Evolutionary conservation across 2,797 vertebrate genomes (phyloP).

Genomic region (Echeneis naucrates): DNA sequence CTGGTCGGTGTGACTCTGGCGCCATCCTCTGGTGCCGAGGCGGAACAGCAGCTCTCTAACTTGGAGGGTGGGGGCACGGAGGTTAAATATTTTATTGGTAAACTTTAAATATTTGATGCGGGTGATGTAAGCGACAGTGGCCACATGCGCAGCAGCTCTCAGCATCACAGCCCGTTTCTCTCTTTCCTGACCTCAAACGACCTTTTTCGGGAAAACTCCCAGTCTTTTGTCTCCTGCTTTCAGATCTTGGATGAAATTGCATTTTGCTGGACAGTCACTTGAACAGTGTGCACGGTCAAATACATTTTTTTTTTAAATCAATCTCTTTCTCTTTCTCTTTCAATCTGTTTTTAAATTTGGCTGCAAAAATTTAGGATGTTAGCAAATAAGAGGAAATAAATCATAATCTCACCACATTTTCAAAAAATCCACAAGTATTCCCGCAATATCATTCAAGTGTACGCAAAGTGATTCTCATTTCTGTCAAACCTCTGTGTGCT

Average conservation of each 20-base stretch:
- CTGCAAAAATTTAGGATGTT: not conserved
- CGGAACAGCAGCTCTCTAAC: slow-evolving; percentile 25
- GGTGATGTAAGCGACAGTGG: slow-evolving; percentile 78
- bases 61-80: slow-evolving; percentile 19
- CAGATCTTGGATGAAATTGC: slow-evolving; percentile 28
- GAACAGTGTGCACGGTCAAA: not conserved
- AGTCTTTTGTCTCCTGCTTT: slow-evolving; percentile 47
- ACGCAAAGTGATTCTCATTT: not conserved
- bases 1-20: slow-evolving; percentile 76
- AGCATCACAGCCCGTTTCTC: slow-evolving; percentile 26
- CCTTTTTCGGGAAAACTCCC: slow-evolving; percentile 20
- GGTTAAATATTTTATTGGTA: slow-evolving; percentile 84
- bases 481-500: not conserved
- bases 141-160: slow-evolving; percentile 57
- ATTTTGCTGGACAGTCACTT: not conserved
- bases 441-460: too few relatives aligned
- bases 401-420: not conserved
- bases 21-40: slow-evolving; percentile 76
- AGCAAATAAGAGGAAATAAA: not conserved
- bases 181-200: slow-evolving; percentile 48
- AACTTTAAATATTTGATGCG: slow-evolving; percentile 85
- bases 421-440: not conserved
- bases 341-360: not conserved
- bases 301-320: too few relatives aligned
- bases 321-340: too few relatives aligned